These are phyloP conservation scores for Colostygia pectinataria DNA, from an alignment of 2,888 invertebrate species.

Conservation along the genomic window DNA sequence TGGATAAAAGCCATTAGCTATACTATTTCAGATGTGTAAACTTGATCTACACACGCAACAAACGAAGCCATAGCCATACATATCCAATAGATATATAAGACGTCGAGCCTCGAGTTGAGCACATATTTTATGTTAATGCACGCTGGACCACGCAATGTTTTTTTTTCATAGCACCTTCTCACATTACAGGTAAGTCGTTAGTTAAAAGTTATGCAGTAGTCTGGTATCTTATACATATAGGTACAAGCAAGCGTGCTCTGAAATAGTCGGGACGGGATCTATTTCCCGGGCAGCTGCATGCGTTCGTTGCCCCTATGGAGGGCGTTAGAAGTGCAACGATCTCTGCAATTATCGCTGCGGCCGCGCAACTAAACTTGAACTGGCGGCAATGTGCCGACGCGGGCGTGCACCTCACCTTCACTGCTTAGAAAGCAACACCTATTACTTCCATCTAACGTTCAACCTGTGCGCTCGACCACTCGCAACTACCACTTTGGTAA, in stretches of 20 bases:
- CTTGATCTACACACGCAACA: slow-evolving; percentile 21
- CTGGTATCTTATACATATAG: slow-evolving; percentile 55
- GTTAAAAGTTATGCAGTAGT: slow-evolving; percentile 54
- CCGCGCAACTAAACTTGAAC: slow-evolving; percentile 77
- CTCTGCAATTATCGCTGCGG: slow-evolving; percentile 69
- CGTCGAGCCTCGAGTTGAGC: slow-evolving; percentile 11
- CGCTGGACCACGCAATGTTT: slow-evolving; percentile 30
- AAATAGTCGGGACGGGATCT: slow-evolving; percentile 81
- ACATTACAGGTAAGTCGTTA: slow-evolving; percentile 66
- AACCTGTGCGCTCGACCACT: slow-evolving; percentile 49
- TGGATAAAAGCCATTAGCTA: slow-evolving; percentile 11
- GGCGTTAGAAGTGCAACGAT: slow-evolving; percentile 81
- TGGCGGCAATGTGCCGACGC: slow-evolving; percentile 59
- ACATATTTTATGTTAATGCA: slow-evolving; percentile 36
- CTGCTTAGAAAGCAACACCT: slow-evolving; percentile 79
- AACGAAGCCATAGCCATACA: slow-evolving; percentile 29
- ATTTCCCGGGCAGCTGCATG: slow-evolving; percentile 81
- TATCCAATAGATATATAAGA: slow-evolving; percentile 30
- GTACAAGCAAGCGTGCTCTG: slow-evolving; percentile 68
- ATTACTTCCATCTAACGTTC: slow-evolving; percentile 67
- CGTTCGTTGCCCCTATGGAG: slow-evolving; percentile 77
- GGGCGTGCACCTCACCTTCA: slow-evolving; percentile 76
- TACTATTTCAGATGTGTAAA: slow-evolving; percentile 26
- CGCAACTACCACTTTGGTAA: slow-evolving; percentile 51
- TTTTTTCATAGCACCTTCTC: slow-evolving; percentile 50